These are phyloP conservation scores for Nothobranchius kuhntae DNA, from an alignment of 2,113 vertebrate species.

Conservation along the genomic window DNA sequence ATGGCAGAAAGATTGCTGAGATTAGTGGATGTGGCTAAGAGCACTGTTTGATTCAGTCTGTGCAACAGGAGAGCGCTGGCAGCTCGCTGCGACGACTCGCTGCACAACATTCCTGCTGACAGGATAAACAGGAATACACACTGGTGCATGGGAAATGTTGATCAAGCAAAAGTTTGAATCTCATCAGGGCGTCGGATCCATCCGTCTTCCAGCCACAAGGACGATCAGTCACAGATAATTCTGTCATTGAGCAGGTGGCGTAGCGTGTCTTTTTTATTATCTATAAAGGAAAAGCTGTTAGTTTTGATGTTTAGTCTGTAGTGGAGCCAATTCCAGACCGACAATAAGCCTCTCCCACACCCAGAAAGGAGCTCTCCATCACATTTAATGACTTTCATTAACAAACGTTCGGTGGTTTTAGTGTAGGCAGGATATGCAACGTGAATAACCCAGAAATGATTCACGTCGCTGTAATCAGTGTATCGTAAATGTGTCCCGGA, in stretches of 20 bases:
- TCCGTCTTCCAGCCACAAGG: neutral
- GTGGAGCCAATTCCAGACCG: slow-evolving; percentile 13
- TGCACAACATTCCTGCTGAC: slow-evolving; percentile 27
- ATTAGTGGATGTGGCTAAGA: slow-evolving; percentile 41
- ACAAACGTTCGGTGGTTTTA: neutral
- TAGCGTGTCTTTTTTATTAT: slow-evolving; percentile 13
- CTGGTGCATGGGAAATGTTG: slow-evolving; percentile 37
- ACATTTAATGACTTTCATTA: neutral
- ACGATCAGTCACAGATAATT: neutral
- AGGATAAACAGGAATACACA: slow-evolving; percentile 35
- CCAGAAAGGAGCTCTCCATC: neutral
- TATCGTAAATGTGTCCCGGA: neutral
- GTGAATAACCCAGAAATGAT: neutral
- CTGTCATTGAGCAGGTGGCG: slow-evolving; percentile 28
- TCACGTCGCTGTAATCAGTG: neutral
- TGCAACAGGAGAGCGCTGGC: slow-evolving; percentile 32
- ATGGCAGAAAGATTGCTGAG: slow-evolving; percentile 44
- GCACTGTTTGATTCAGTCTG: slow-evolving; percentile 36
- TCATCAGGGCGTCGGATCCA: slow-evolving; percentile 4
- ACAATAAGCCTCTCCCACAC: slow-evolving; percentile 5
- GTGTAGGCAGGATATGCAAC: neutral
- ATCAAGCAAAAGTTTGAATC: slow-evolving; percentile 36
- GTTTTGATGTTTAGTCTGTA: slow-evolving; percentile 2
- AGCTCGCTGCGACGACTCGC: slow-evolving; percentile 10
- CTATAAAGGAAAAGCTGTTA: slow-evolving; percentile 9